phyloP scores from a whole-genome alignment of 1,140 invertebrate species.

The Chymomyza costata region DNA sequence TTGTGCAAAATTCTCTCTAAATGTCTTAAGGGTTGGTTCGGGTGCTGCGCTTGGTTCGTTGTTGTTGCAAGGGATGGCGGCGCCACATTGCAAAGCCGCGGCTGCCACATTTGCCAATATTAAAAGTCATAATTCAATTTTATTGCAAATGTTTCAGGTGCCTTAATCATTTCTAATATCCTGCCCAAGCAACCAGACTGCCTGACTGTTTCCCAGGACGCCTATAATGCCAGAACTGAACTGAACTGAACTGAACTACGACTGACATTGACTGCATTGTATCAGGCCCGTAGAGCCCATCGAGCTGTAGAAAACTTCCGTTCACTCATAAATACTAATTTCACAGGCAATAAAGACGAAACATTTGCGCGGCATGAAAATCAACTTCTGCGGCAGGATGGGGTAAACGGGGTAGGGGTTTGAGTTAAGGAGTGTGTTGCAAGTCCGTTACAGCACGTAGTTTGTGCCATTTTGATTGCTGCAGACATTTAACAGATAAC shows the following conservation, averaged over 20 bases:
- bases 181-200: conserved; percentile 9
- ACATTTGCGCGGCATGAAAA: conserved; percentile 38
- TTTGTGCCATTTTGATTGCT: conserved; percentile 48
- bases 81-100: neutral
- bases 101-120: conserved; percentile 45
- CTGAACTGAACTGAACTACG: too few species aligned
- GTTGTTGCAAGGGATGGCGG: neutral
- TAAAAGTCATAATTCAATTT: conserved; percentile 75
- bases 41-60: conserved; percentile 5
- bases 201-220: conserved; percentile 46
- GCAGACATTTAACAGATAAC: conserved; percentile 63
- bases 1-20: conserved; percentile 36
- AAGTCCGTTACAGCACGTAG: conserved; percentile 60
- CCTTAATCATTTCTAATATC: conserved; percentile 74
- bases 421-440: too few species aligned
- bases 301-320: conserved; percentile 30
- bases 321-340: conserved; percentile 74
- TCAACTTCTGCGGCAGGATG: conserved; percentile 15
- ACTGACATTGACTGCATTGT: conserved; percentile 20
- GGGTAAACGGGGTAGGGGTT: too few species aligned
- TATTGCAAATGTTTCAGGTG: conserved; percentile 74
- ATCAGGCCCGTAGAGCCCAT: conserved; percentile 11
- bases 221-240: conserved; percentile 17
- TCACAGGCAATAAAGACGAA: conserved; percentile 72
- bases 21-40: conserved; percentile 19